phyloP scores from a whole-genome alignment of 2,113 vertebrate genomes.

The Nerophis ophidion region DNA sequence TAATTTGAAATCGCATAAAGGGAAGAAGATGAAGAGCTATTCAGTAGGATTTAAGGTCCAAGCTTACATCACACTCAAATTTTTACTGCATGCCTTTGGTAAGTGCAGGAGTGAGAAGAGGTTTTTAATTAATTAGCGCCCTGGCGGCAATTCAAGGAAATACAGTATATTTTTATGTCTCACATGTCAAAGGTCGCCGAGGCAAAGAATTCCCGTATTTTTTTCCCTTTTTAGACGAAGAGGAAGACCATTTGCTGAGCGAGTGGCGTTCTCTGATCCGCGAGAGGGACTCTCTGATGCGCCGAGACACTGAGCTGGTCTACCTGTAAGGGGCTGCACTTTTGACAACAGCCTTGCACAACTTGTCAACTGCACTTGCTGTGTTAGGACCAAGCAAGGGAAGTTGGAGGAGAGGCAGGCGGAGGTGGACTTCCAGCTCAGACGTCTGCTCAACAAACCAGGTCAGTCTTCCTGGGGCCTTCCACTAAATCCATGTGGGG shows the following conservation, averaged over 20 bases:
- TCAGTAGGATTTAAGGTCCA: no score
- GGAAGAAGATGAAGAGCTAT: no score
- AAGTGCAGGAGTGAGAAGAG: no score
- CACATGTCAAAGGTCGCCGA: not conserved
- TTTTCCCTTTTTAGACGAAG: conserved; percentile 66
- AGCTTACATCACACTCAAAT: no score
- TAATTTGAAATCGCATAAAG: no score
- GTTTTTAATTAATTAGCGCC: no score
- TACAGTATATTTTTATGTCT: not conserved
- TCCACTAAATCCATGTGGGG: no score
- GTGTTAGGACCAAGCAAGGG: conserved; percentile 83
- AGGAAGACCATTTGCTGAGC: conserved; percentile 79
- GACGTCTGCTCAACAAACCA: conserved; percentile 89
- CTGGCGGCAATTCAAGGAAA: no score
- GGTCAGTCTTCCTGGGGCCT: conserved; percentile 66
- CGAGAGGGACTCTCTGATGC: conserved; percentile 80
- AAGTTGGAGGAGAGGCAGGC: conserved; percentile 86
- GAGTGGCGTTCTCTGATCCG: conserved; percentile 89
- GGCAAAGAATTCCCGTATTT: not conserved
- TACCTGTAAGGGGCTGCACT: conserved; percentile 77
- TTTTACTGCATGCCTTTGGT: no score
- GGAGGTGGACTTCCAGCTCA: conserved; percentile 84
- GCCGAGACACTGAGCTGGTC: conserved; percentile 82
- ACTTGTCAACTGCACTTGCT: conserved; percentile 6
- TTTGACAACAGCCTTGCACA: not conserved